A percentile compares a stretch with the other conserved stretches of the same genome.
These are phyloP conservation scores for Lissocephala sabroskyi DNA, from an alignment of 2,888 invertebrate species.

Conservation along the genomic window DNA sequence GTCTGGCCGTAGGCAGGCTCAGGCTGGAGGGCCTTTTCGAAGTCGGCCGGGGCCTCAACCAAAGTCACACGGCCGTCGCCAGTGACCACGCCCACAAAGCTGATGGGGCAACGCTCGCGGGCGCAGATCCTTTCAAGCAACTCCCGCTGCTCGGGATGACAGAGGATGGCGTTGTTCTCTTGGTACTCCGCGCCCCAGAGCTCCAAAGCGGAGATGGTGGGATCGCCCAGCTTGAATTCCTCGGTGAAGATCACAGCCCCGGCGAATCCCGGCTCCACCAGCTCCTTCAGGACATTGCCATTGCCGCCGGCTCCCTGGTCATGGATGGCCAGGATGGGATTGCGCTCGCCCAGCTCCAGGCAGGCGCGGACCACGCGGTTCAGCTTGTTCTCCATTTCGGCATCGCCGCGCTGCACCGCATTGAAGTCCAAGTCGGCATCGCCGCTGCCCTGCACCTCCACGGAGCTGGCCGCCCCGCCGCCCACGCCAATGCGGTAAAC, in stretches of 20 bases:
- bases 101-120: constrained; percentile 93
- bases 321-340: constrained; percentile 95
- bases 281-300: constrained; percentile 96
- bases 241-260: constrained; percentile 93
- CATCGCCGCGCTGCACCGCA: constrained; percentile 94
- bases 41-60: constrained; percentile 76
- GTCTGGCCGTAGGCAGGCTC: constrained; percentile 73
- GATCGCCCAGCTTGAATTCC: constrained; percentile 93
- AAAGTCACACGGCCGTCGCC: constrained; percentile 85
- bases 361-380: constrained; percentile 95
- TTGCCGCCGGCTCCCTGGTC: constrained; percentile 99
- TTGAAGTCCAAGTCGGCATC: constrained; percentile 92
- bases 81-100: constrained; percentile 93
- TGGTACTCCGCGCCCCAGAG: constrained; percentile 99
- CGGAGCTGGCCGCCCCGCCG: constrained; percentile 98
- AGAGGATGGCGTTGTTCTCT: constrained; percentile 93
- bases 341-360: constrained; percentile 83
- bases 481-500: constrained; percentile 98
- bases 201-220: constrained; percentile 92
- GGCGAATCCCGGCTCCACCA: constrained; percentile 87
- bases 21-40: constrained; percentile 58
- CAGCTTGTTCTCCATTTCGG: constrained; percentile 99
- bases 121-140: constrained; percentile 82
- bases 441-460: constrained; percentile 93
- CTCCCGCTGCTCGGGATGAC: constrained; percentile 78